Percentiles rank a stretch among this genome's conserved stretches.
These are phyloP conservation scores for Tenrec ecaudatus DNA, from an alignment of 2,113 vertebrate species.

Conservation along the genomic window DNA sequence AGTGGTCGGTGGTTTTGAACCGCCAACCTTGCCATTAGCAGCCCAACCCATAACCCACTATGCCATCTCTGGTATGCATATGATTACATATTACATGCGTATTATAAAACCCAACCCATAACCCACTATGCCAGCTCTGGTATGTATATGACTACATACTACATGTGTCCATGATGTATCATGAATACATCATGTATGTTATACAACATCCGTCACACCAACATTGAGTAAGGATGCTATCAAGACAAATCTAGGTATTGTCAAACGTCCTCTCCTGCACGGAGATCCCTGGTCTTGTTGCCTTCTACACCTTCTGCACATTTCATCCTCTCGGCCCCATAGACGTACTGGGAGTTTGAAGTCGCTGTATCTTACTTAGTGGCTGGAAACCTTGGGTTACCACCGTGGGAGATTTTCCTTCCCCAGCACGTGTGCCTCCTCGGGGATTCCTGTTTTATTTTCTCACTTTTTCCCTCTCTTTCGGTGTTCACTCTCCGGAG, in stretches of 20 bases:
- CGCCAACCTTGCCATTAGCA: no score
- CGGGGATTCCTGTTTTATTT: not conserved
- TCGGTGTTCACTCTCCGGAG: not conserved
- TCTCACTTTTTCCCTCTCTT: not conserved
- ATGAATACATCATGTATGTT: no score
- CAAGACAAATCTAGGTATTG: constrained; percentile 6
- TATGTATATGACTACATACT: no score
- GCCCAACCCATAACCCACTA: no score
- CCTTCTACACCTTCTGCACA: not conserved
- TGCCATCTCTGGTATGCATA: no score
- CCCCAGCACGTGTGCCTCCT: not conserved
- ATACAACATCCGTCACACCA: not conserved
- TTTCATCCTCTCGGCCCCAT: no score
- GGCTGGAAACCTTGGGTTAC: not conserved
- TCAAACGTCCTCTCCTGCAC: not conserved
- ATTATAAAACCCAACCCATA: no score
- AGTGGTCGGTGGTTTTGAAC: no score
- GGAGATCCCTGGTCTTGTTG: not conserved
- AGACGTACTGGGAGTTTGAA: not conserved
- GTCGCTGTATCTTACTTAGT: not conserved
- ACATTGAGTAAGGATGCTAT: not conserved
- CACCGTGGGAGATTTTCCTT: not conserved
- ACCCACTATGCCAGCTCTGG: no score
- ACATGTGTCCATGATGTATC: no score
- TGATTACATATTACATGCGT: no score